Conservation (phyloP, 1,140 invertebrate genomes). For the Platyscapa corneri region DNA sequence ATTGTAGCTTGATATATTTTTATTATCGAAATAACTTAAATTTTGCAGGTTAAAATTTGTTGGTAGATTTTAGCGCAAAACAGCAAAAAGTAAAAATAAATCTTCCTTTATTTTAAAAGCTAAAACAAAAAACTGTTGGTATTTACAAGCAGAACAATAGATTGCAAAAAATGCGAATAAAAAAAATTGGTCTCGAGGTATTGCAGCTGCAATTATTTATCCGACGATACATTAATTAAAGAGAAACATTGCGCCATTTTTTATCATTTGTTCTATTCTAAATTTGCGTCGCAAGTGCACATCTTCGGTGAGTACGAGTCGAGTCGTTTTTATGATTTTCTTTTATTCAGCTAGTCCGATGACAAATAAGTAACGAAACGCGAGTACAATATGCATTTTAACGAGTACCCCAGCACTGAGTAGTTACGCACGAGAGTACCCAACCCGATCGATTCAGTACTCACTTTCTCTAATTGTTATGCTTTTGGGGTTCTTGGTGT, state of each 20-base stretch:
- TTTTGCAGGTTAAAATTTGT: background rate
- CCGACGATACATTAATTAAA: background rate
- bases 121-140: background rate
- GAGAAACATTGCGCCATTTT: background rate
- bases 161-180: constrained; percentile 1
- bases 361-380: too few relatives aligned
- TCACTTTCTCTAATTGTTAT: too few relatives aligned
- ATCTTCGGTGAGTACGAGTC: background rate
- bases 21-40: background rate
- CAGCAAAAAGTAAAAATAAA: background rate
- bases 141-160: background rate
- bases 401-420: too few relatives aligned
- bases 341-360: background rate
- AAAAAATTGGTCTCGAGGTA: background rate
- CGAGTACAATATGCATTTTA: background rate
- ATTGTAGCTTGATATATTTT: background rate
- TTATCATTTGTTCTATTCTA: background rate
- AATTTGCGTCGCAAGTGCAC: background rate
- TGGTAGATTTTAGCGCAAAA: background rate
- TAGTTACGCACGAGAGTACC: too few relatives aligned
- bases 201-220: background rate
- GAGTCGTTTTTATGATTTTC: background rate
- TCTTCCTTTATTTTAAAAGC: background rate
- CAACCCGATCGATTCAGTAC: too few relatives aligned
- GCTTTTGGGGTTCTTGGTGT: too few relatives aligned